Conservation (phyloP, 2,888 invertebrate genomes). For the Gonocerus acuteangulatus region DNA sequence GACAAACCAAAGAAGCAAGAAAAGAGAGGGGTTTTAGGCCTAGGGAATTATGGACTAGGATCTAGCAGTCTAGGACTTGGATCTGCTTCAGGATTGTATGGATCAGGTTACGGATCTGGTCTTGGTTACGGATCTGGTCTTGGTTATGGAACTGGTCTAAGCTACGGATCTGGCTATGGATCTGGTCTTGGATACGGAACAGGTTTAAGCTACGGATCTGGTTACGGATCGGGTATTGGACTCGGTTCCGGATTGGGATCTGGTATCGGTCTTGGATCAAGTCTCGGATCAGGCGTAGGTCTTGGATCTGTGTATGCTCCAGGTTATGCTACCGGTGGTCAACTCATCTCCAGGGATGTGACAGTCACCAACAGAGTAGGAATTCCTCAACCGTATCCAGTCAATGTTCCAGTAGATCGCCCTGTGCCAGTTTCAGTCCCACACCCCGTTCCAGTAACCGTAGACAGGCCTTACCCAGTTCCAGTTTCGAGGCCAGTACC, state of each 20-base stretch:
- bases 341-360: constrained; percentile 26
- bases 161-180: neutral
- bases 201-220: neutral
- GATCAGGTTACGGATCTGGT: neutral
- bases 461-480: constrained; percentile 36
- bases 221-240: neutral
- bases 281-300: constrained; percentile 28
- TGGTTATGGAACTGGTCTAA: neutral
- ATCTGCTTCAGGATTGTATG: neutral
- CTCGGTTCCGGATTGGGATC: neutral
- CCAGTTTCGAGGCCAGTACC: constrained; percentile 39
- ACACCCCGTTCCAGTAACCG: constrained; percentile 37
- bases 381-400: constrained; percentile 37
- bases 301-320: constrained; percentile 39
- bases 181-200: neutral
- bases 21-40: neutral
- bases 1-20: neutral
- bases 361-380: constrained; percentile 33
- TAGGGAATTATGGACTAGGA: neutral
- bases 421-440: constrained; percentile 38
- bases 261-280: neutral
- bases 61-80: neutral
- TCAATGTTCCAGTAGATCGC: constrained; percentile 40
- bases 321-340: constrained; percentile 32
- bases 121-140: neutral